Conservation (phyloP, 2,113 vertebrate genomes). For the Chionis minor region DNA sequence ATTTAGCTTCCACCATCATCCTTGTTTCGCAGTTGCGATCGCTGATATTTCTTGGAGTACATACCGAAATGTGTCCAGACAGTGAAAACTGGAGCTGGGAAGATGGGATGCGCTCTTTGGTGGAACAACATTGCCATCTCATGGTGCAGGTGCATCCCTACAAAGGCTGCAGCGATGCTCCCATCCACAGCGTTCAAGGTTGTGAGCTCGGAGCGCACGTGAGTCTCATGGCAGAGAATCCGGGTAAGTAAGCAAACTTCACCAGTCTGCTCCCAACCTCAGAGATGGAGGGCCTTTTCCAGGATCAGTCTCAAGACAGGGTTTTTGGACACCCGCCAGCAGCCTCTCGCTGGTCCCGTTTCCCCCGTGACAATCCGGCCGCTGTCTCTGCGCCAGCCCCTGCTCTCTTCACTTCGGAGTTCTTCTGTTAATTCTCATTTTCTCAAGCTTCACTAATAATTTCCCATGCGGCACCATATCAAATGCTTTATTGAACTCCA, state of each 20-base stretch:
- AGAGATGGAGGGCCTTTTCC: not conserved
- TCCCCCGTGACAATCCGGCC: accelerated
- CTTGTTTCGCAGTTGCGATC: not conserved
- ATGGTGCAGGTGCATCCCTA: not conserved
- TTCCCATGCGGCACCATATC: constrained; percentile 58
- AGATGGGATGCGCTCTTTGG: not conserved
- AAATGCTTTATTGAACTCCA: constrained; percentile 64
- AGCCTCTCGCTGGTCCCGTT: accelerated
- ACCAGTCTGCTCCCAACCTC: not conserved
- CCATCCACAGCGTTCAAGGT: not conserved
- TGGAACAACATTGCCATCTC: constrained; percentile 60
- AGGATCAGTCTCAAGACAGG: accelerated
- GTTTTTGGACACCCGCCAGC: accelerated
- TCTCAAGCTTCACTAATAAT: constrained; percentile 44
- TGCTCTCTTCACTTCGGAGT: not conserved
- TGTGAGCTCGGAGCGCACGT: accelerated
- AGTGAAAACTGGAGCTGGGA: not conserved
- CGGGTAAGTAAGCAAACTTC: not conserved
- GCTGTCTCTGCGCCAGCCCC: not conserved
- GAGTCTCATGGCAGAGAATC: accelerated
- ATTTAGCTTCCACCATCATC: not conserved
- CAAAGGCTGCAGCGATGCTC: not conserved
- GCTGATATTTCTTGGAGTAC: not conserved
- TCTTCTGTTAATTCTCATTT: constrained; percentile 46
- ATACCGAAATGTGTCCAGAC: not conserved